phyloP scores from a whole-genome alignment of 2,888 invertebrate species.

The Atherix ibis region DNA sequence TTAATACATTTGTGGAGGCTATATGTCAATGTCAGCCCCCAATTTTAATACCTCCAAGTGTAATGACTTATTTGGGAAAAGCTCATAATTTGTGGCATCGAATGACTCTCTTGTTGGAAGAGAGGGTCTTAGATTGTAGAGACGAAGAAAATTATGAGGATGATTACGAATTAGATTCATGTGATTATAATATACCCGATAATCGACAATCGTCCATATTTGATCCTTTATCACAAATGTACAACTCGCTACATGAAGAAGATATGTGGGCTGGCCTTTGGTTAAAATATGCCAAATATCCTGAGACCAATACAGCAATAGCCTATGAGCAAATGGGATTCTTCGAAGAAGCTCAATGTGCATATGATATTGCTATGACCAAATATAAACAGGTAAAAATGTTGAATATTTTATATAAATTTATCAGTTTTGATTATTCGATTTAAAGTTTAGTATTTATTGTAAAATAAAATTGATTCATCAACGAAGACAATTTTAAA shows the following conservation, averaged over 20 bases:
- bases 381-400: conserved; percentile 65
- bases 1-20: conserved; percentile 88
- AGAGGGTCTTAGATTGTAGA: conserved; percentile 57
- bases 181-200: conserved; percentile 16
- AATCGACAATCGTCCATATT: conserved; percentile 31
- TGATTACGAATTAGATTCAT: conserved; percentile 18
- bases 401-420: too few species aligned
- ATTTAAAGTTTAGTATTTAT: too few species aligned
- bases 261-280: conserved; percentile 95
- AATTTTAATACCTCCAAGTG: conserved; percentile 64
- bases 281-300: conserved; percentile 82
- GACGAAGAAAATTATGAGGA: conserved; percentile 20
- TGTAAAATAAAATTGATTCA: too few species aligned
- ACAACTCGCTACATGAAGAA: conserved; percentile 81
- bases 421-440: background rate
- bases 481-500: too few species aligned
- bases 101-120: conserved; percentile 79
- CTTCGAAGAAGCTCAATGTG: conserved; percentile 78
- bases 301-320: conserved; percentile 81
- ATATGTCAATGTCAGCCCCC: conserved; percentile 73
- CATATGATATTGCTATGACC: conserved; percentile 76
- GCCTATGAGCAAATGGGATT: conserved; percentile 92
- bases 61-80: conserved; percentile 82
- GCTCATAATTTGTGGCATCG: conserved; percentile 95
- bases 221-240: conserved; percentile 79